Evolutionary conservation across 2,113 vertebrate species (phyloP), one percentile per base, ranked within the genome.

Genomic region (Aegypius monachus): DNA sequence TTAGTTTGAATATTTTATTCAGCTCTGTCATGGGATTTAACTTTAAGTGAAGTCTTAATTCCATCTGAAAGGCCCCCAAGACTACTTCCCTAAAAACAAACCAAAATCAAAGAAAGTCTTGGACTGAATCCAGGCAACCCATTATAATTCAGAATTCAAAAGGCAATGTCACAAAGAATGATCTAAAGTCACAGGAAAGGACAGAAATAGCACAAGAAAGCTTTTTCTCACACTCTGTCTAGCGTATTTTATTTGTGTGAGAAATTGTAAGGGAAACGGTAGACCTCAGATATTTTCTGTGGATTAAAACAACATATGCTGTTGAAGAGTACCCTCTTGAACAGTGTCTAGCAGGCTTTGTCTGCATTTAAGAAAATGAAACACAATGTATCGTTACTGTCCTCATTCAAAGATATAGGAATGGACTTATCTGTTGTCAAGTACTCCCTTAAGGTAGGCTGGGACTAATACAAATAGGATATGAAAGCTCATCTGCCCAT

Each of bases 1-100:
- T 97, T 94, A 94, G 82, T 91, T 90, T 97, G 93, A 95, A 97
- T 94, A 96, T 88, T 97, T 95, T 79, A 95, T 94, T 96, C 52
- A 61, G 71, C 63, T 66, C 90, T 97, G 86, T 86, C 95, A 88
- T 53, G 73, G 67, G 81, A 88, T 89, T 95, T 95, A 88, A 66
- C n/a, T 95, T 95, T 59, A 96, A 50, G 66, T 79, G 34, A 93
- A 94, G 58, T 68, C 92, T 94, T 95, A 94, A 90, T 94, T 74
- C 43, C 26, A 94, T 91, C 72, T 86, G 81, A 95, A 96, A 94
- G 93, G 88, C 91, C 89, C 86, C 58, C 73, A 97, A 90, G 88
- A 88, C 47, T 55, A 47, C 81, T 94, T 96, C 82, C 34, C 81
- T 90, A 92, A 95, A 93, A 91, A 77, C 59, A 95, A 89, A 77